Conservation (phyloP, 2,888 invertebrate genomes). For the Pseudanteris insignis region DNA sequence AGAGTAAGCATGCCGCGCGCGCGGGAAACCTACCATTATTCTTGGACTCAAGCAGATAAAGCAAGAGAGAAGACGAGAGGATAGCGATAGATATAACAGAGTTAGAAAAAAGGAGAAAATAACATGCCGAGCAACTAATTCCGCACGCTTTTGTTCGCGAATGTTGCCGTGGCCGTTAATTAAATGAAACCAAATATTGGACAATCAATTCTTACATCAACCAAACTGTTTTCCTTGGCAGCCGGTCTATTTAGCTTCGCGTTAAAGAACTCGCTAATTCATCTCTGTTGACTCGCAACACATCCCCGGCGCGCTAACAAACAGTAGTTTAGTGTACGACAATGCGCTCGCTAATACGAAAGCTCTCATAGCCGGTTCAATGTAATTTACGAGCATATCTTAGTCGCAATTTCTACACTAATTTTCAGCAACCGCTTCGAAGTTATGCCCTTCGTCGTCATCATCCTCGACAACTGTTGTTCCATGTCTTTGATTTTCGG, state of each 20-base stretch:
- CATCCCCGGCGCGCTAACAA: conserved; percentile 12
- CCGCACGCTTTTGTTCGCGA: conserved; percentile 5
- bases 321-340: conserved; percentile 20
- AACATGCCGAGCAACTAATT: background rate
- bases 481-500: too few species aligned
- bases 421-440: conserved; percentile 27
- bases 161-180: conserved; percentile 26
- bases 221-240: conserved; percentile 32
- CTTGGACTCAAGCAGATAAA: too few species aligned
- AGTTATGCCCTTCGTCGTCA: too few species aligned
- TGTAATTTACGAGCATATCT: conserved; percentile 37
- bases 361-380: conserved; percentile 8
- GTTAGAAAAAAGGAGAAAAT: conserved; percentile 9
- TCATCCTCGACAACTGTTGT: too few species aligned
- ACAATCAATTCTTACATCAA: conserved; percentile 28
- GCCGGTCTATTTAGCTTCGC: conserved; percentile 16
- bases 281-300: conserved; percentile 21
- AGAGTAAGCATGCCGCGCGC: too few species aligned
- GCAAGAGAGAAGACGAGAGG: too few species aligned
- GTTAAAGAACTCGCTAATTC: conserved; percentile 31
- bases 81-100: too few species aligned
- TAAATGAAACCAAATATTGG: conserved; percentile 27
- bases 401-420: conserved; percentile 34
- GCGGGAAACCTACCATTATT: too few species aligned
- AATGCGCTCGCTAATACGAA: conserved; percentile 31